These are phyloP conservation scores for Hemicordylus capensis DNA, from an alignment of 2,113 vertebrate species.

Conservation along the genomic window DNA sequence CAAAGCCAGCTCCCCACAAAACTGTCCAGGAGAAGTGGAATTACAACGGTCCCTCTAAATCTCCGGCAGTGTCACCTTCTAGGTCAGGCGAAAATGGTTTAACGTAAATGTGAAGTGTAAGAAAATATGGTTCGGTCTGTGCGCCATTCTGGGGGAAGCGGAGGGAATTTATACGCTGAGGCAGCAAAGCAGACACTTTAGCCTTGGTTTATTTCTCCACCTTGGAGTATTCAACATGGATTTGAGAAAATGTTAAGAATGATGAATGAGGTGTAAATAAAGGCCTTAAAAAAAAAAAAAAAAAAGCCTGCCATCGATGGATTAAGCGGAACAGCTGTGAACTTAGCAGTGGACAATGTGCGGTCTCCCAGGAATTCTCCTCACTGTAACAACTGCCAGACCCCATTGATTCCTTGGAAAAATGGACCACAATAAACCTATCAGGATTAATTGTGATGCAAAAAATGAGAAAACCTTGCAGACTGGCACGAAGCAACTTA, in stretches of 20 bases:
- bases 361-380: conserved; percentile 50
- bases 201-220: conserved; percentile 38
- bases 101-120: conserved; percentile 41
- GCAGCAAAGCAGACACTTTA: conserved; percentile 26
- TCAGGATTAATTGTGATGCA: conserved; percentile 67
- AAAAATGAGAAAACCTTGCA: conserved; percentile 1
- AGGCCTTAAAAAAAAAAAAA: conserved; percentile 63
- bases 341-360: conserved; percentile 58
- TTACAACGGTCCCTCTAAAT: background rate
- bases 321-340: conserved; percentile 62
- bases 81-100: conserved; percentile 23
- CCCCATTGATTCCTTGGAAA: conserved; percentile 73
- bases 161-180: conserved; percentile 41
- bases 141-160: conserved; percentile 10
- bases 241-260: conserved; percentile 67
- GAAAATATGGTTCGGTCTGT: conserved; percentile 45
- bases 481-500: conserved; percentile 48
- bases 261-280: conserved; percentile 66
- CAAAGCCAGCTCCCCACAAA: background rate
- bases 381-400: conserved; percentile 66
- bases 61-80: background rate
- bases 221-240: conserved; percentile 43
- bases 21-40: background rate
- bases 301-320: conserved; percentile 56
- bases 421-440: conserved; percentile 66